Percentiles rank a stretch among this genome's conserved stretches.
Conservation (phyloP, 2,797 vertebrate species). For the Peromyscus eremicus region DNA sequence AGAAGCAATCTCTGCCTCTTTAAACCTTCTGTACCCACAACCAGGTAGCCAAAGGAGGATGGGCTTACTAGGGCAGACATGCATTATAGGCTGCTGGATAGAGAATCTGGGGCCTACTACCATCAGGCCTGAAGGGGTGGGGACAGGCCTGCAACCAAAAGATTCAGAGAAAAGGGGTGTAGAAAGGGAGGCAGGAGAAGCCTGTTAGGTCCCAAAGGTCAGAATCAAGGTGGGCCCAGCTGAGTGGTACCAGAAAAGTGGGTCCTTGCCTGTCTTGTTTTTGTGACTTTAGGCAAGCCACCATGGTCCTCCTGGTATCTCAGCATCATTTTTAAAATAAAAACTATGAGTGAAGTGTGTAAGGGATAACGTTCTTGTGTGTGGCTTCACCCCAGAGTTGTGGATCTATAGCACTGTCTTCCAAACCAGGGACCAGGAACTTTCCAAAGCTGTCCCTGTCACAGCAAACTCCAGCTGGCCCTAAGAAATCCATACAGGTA, state of each 20-base stretch:
- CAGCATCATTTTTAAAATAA: background rate
- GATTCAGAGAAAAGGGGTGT: background rate
- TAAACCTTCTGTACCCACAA: background rate
- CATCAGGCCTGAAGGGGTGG: rapidly evolving
- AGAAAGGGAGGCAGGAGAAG: background rate
- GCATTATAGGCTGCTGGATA: background rate
- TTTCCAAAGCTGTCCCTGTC: constrained; percentile 44
- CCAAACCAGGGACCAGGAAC: background rate
- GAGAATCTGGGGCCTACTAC: background rate
- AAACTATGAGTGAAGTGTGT: background rate
- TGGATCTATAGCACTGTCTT: background rate
- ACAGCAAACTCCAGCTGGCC: no score
- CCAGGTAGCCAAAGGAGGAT: no score
- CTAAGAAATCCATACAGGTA: background rate
- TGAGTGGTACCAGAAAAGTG: rapidly evolving
- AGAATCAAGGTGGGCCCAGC: background rate
- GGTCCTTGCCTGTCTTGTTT: background rate
- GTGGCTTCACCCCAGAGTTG: background rate
- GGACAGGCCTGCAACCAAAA: background rate
- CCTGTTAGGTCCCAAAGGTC: no score
- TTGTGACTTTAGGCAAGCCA: background rate
- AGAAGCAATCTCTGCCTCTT: background rate
- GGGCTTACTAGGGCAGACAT: background rate
- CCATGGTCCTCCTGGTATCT: background rate
- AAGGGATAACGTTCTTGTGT: background rate